Evolutionary conservation across 2,797 vertebrate species (phyloP).

Genomic region (Liparis tanakae): DNA sequence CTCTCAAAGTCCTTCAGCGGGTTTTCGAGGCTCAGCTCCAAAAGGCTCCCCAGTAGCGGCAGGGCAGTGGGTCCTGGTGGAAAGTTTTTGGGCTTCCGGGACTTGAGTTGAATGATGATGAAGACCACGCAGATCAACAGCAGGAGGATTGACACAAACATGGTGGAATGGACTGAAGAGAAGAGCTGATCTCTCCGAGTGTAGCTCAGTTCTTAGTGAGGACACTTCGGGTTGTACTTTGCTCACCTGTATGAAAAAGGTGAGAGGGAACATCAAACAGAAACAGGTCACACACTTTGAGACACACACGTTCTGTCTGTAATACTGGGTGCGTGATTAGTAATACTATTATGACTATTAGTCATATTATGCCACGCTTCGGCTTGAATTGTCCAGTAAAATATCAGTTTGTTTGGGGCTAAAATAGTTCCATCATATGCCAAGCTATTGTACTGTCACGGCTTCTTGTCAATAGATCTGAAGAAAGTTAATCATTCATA

Average conservation of each 20-base stretch:
- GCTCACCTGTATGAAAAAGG: background rate
- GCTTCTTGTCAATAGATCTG: background rate
- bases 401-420: background rate
- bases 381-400: background rate
- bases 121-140: conserved; percentile 49
- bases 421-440: background rate
- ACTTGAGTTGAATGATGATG: conserved; percentile 52
- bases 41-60: conserved; percentile 64
- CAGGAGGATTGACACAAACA: conserved; percentile 56
- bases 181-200: too few species aligned
- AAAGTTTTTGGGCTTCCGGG: conserved; percentile 67
- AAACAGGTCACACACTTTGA: background rate
- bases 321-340: too few species aligned
- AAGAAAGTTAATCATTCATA: background rate
- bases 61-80: conserved; percentile 63
- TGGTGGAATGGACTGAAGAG: conserved; percentile 13
- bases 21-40: conserved; percentile 58
- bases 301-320: background rate
- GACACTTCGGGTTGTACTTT: conserved; percentile 15
- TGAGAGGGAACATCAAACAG: background rate
- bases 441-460: background rate
- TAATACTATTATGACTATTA: too few species aligned
- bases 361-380: background rate
- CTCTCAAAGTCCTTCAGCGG: conserved; percentile 68
- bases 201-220: background rate